Percentiles rank a stretch among this genome's conserved stretches.
These are phyloP conservation scores for Graphium colonna DNA, from an alignment of 2,888 invertebrate species.

Conservation along the genomic window DNA sequence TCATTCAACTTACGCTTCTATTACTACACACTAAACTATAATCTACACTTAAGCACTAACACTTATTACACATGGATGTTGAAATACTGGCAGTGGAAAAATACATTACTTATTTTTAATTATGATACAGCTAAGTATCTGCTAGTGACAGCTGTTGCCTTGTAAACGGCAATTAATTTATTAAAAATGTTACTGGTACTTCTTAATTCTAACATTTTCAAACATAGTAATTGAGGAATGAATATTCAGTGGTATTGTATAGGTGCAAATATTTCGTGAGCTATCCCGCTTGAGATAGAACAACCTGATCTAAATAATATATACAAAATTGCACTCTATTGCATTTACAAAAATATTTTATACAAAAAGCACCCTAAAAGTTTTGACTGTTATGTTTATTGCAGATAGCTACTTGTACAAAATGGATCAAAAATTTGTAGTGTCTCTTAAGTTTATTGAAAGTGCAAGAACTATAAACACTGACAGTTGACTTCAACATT, in stretches of 20 bases:
- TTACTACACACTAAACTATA: conserved; percentile 47
- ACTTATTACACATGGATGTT: conserved; percentile 61
- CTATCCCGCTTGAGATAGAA: conserved; percentile 7
- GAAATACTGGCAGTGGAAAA: conserved; percentile 81
- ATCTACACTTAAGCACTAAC: conserved; percentile 47
- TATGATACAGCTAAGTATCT: conserved; percentile 29
- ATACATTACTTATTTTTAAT: conserved; percentile 54
- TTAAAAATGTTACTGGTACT: background rate
- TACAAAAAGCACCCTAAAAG: conserved; percentile 34
- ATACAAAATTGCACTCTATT: conserved; percentile 58
- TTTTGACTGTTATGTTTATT: conserved; percentile 47
- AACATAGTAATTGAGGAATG: conserved; percentile 13
- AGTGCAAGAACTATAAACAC: conserved; percentile 23
- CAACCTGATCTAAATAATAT: conserved; percentile 32
- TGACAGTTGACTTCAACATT: conserved; percentile 34
- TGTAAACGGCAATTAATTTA: conserved; percentile 18
- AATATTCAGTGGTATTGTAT: background rate
- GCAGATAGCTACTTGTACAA: conserved; percentile 5
- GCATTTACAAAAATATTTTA: conserved; percentile 41
- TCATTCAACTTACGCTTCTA: conserved; percentile 67
- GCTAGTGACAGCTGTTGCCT: conserved; percentile 22
- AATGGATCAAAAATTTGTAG: conserved; percentile 3
- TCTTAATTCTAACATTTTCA: conserved; percentile 1
- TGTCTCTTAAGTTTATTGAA: background rate
- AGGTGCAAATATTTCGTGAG: conserved; percentile 13